A percentile compares a stretch with the other conserved stretches of the same genome.
phyloP scores from a whole-genome alignment of 2,797 vertebrate genomes.

The Neostethus bicornis region DNA sequence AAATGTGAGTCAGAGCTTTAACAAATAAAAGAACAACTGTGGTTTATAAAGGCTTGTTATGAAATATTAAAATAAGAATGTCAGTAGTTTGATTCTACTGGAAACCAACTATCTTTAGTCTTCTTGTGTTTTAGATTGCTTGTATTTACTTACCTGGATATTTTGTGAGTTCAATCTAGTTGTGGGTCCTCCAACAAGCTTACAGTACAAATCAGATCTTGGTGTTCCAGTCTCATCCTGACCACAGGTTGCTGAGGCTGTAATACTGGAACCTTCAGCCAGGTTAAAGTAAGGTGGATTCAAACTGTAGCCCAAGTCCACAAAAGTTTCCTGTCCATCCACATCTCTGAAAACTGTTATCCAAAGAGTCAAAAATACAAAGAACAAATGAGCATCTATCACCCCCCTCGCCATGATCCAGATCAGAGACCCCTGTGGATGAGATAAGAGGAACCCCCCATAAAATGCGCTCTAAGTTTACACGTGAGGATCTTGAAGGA shows the following conservation, averaged over 20 bases:
- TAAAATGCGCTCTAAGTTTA: conserved; percentile 40
- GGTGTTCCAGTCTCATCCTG: conserved; percentile 76
- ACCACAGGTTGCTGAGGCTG: conserved; percentile 91
- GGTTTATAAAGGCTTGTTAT: too few species aligned
- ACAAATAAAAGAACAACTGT: too few species aligned
- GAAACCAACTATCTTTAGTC: too few species aligned
- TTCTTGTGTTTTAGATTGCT: too few species aligned
- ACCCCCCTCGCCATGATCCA: conserved; percentile 74
- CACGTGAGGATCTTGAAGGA: conserved; percentile 29
- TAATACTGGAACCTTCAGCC: conserved; percentile 80
- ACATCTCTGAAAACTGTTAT: conserved; percentile 38
- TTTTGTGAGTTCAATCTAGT: conserved; percentile 74
- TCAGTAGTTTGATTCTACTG: too few species aligned
- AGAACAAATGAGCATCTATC: conserved; percentile 55
- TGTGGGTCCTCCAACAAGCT: conserved; percentile 89
- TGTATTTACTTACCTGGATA: conserved; percentile 84
- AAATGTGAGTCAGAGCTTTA: too few species aligned
- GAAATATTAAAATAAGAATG: too few species aligned
- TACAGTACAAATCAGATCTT: conserved; percentile 88
- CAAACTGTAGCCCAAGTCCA: conserved; percentile 77
- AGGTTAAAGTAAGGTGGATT: conserved; percentile 93
- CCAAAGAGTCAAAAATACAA: conserved; percentile 35
- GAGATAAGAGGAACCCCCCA: conserved; percentile 64
- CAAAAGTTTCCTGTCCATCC: conserved; percentile 50
- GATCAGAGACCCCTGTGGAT: conserved; percentile 57